Evolutionary conservation across 64 coral and sea anemone genomes (phyloP).

Genomic region (Exaiptasia diaphana): DNA sequence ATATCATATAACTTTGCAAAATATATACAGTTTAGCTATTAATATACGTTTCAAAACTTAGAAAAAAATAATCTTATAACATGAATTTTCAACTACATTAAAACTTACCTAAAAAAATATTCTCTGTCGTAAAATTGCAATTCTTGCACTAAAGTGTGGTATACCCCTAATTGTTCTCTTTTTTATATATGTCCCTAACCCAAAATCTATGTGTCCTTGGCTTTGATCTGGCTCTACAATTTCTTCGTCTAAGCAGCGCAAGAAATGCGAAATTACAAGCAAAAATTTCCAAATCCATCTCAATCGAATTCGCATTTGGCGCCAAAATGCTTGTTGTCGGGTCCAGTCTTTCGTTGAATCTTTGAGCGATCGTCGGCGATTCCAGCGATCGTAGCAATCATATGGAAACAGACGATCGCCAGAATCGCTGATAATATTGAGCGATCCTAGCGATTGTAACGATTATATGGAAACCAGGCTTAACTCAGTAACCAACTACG

Average conservation of each 20-base stretch:
- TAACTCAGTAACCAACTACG: too few relatives aligned
- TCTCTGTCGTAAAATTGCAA: neutral
- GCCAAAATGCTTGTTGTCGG: neutral
- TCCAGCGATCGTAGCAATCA: neutral
- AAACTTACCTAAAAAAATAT: neutral
- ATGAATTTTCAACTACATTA: too few relatives aligned
- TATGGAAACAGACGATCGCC: too few relatives aligned
- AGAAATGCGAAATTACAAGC: neutral
- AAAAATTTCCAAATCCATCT: neutral
- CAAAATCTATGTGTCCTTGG: neutral
- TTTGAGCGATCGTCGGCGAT: neutral
- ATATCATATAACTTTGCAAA: neutral
- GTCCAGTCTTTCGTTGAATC: neutral
- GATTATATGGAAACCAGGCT: too few relatives aligned
- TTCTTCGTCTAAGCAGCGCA: neutral
- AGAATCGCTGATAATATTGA: too few relatives aligned
- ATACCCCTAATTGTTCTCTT: neutral
- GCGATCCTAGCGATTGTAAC: too few relatives aligned
- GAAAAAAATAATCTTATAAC: neutral
- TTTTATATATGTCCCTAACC: neutral
- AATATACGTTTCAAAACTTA: neutral
- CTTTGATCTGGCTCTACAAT: neutral
- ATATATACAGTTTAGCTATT: neutral
- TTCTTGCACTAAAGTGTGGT: neutral
- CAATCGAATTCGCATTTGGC: neutral